Percentiles rank a stretch among this genome's conserved stretches.
phyloP scores from a whole-genome alignment of 1,140 invertebrate genomes.

The Galleria mellonella region DNA sequence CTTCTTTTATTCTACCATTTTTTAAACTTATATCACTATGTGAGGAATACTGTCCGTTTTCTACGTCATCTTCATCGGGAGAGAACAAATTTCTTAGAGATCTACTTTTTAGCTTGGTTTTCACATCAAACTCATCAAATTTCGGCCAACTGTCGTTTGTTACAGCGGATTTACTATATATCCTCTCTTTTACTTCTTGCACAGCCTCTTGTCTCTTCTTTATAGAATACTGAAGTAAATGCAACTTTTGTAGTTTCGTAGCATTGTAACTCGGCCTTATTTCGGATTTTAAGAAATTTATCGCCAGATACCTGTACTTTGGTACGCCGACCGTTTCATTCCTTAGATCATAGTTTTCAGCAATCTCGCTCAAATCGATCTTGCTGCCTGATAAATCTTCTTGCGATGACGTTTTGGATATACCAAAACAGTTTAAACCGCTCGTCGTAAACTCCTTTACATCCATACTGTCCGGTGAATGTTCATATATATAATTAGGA shows the following conservation, averaged over 20 bases:
- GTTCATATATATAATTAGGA: slow-evolving; percentile 60
- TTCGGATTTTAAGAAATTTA: slow-evolving; percentile 75
- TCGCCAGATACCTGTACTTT: slow-evolving; percentile 53
- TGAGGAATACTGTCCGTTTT: slow-evolving; percentile 36
- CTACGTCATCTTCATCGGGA: slow-evolving; percentile 31
- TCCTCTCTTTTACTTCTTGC: slow-evolving; percentile 64
- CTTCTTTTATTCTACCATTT: slow-evolving; percentile 48
- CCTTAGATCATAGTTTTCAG: slow-evolving; percentile 63
- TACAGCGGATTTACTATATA: slow-evolving; percentile 65
- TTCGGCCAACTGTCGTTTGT: slow-evolving; percentile 33
- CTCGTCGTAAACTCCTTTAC: slow-evolving; percentile 54
- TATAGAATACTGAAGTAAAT: slow-evolving; percentile 67
- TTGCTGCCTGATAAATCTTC: slow-evolving; percentile 51
- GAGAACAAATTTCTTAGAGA: slow-evolving; percentile 54
- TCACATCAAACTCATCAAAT: slow-evolving; percentile 23
- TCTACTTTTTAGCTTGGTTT: slow-evolving; percentile 39
- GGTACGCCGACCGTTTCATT: slow-evolving; percentile 49
- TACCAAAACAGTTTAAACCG: slow-evolving; percentile 40
- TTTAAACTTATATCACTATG: slow-evolving; percentile 40
- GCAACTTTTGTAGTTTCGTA: slow-evolving; percentile 77
- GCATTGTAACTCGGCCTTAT: slow-evolving; percentile 84
- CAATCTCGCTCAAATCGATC: slow-evolving; percentile 69
- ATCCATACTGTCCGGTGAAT: slow-evolving; percentile 63
- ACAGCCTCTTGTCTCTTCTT: slow-evolving; percentile 67
- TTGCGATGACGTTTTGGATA: slow-evolving; percentile 40